Evolutionary conservation across 2,797 vertebrate genomes (phyloP), one percentile per base, ranked within the genome.

Genomic region (Pipistrellus pipistrellus): DNA sequence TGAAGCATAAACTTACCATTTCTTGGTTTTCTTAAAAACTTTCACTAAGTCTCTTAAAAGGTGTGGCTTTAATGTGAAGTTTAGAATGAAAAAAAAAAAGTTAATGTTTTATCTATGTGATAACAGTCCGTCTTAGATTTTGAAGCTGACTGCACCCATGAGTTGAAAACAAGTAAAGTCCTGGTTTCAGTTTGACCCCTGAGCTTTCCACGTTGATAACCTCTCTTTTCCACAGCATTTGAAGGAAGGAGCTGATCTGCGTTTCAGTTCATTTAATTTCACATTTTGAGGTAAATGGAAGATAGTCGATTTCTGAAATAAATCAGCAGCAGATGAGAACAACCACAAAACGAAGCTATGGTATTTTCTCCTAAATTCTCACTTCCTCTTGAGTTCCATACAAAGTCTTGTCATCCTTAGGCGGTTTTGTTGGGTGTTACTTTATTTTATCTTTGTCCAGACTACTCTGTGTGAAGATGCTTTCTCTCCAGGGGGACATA

Each of bases 251-350:
- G 32, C 53, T 51, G 48, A 17, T 12, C 4, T 71, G 0, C 30
- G 44, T 78, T 48, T 87, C 3, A 27, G 44, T 87, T 84, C 80
- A 81, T 51, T 85, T 78, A 62, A 82, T 90, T 93, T 94, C 83
- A 32, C 44, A 32, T 83, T 97, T 81, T 91, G 86, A 76, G 87
- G 68, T 72, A 82, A 80, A 71, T 41, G 55, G 57, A 80, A 71
- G 23, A 41, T 4, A 32, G 9, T 48, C 64, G 6, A 30, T 27
- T 46, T 62, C 55, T 73, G 78, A 87, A 90, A 64, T 38, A 62
- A 41, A 35, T 18, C 41, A 23, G 72, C 25, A 48, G 21, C 76
- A 66, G 44, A 59, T 0, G 25, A 75, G 11, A 88, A 57, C 20
- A 32, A 8, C 8, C 59, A 25, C 21, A 32, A 35, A 69, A 55